Evolutionary conservation across 2,888 invertebrate genomes (phyloP).

Genomic region (Pollenia labialis): DNA sequence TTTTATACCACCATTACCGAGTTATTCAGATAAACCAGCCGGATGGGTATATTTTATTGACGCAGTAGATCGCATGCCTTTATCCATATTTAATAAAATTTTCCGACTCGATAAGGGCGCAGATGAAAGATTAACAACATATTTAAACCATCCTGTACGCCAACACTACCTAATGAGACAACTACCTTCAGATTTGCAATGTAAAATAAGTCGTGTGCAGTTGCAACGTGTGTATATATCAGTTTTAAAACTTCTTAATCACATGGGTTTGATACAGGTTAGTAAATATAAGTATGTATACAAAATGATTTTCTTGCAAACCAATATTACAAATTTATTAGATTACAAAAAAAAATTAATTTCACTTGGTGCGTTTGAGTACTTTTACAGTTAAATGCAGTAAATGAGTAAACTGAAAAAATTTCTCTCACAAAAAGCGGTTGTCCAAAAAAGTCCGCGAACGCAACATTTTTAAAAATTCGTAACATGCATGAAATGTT

Average conservation of each 20-base stretch:
- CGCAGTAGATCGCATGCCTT: slow-evolving; percentile 88
- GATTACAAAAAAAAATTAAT: neutral
- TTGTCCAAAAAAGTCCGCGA: too few relatives aligned
- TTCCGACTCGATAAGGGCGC: slow-evolving; percentile 86
- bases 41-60: slow-evolving; percentile 91
- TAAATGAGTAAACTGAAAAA: too few relatives aligned
- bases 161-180: slow-evolving; percentile 87
- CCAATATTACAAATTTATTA: neutral
- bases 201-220: slow-evolving; percentile 78
- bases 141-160: slow-evolving; percentile 88
- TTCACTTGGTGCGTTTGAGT: too few relatives aligned
- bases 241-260: slow-evolving; percentile 86
- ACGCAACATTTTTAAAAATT: too few relatives aligned
- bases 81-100: slow-evolving; percentile 89
- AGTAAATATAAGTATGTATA: slow-evolving; percentile 82
- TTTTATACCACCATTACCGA: slow-evolving; percentile 88
- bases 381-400: too few relatives aligned
- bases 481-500: too few relatives aligned
- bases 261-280: slow-evolving; percentile 88
- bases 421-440: too few relatives aligned
- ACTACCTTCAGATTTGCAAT: slow-evolving; percentile 84
- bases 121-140: slow-evolving; percentile 85
- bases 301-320: neutral
- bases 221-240: slow-evolving; percentile 80
- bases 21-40: slow-evolving; percentile 85